Evolutionary conservation across 2,888 invertebrate genomes (phyloP).

Genomic region (Carterocephalus palaemon): DNA sequence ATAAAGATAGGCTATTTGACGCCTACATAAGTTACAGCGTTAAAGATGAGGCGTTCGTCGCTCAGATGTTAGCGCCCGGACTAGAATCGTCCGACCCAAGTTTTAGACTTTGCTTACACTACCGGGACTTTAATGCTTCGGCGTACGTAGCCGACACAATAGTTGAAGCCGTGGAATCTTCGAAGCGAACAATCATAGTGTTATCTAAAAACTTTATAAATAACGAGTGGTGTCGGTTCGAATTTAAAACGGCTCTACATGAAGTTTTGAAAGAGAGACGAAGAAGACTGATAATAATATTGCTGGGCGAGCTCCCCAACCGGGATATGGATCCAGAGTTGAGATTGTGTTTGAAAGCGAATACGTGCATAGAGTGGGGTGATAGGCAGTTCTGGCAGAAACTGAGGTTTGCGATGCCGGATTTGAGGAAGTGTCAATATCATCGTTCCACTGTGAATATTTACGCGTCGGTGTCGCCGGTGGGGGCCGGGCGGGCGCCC

Average conservation of each 20-base stretch:
- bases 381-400: slow-evolving; percentile 99
- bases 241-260: slow-evolving; percentile 95
- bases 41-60: slow-evolving; percentile 94
- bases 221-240: slow-evolving; percentile 97
- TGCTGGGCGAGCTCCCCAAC: slow-evolving; percentile 93
- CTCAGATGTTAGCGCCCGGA: slow-evolving; percentile 91
- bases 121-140: slow-evolving; percentile 93
- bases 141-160: slow-evolving; percentile 95
- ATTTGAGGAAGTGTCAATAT: slow-evolving; percentile 83
- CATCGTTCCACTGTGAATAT: slow-evolving; percentile 84
- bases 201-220: slow-evolving; percentile 95
- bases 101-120: slow-evolving; percentile 93
- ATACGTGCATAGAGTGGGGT: slow-evolving; percentile 95
- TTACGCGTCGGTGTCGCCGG: slow-evolving; percentile 82
- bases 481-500: slow-evolving; percentile 77
- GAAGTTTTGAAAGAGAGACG: slow-evolving; percentile 92
- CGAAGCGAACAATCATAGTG: slow-evolving; percentile 92
- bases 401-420: slow-evolving; percentile 93
- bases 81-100: slow-evolving; percentile 89
- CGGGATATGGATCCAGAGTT: slow-evolving; percentile 94
- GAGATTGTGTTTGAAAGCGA: slow-evolving; percentile 91
- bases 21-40: slow-evolving; percentile 97
- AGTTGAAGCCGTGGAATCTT: slow-evolving; percentile 93
- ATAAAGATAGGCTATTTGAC: slow-evolving; percentile 93
- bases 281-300: slow-evolving; percentile 92